phyloP scores from a whole-genome alignment of 2,797 vertebrate species.

The Sebastes hopkinsi region DNA sequence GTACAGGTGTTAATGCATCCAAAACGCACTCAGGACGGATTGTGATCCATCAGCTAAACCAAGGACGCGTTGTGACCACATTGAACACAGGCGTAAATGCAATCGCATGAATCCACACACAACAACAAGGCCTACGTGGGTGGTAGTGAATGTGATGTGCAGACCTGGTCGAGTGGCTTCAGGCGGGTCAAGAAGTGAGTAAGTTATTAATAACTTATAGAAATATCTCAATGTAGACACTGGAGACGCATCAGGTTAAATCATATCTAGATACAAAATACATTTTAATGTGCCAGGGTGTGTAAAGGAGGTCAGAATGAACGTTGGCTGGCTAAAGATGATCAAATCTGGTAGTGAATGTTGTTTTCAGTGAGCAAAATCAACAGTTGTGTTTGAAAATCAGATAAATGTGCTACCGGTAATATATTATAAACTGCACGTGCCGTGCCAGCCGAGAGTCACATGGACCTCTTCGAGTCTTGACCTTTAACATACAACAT shows the following conservation, averaged over 20 bases:
- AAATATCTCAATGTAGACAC: no score
- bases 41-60: not conserved
- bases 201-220: no score
- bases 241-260: not conserved
- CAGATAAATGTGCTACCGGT: not conserved
- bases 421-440: not conserved
- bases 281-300: not conserved
- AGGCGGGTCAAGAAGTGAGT: no score
- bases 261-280: not conserved
- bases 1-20: not conserved
- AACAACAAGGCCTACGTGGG: no score
- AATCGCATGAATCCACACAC: not conserved
- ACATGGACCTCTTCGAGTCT: not conserved
- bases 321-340: not conserved
- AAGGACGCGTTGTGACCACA: not conserved
- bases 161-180: no score
- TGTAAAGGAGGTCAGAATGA: not conserved
- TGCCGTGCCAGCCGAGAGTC: not conserved
- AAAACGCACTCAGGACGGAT: not conserved
- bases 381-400: not conserved
- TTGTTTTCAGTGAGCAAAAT: not conserved
- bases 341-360: not conserved
- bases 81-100: not conserved
- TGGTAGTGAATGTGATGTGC: not conserved
- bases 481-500: not conserved